Evolutionary conservation across 2,113 vertebrate species (phyloP).

Genomic region (Lagopus leucura): DNA sequence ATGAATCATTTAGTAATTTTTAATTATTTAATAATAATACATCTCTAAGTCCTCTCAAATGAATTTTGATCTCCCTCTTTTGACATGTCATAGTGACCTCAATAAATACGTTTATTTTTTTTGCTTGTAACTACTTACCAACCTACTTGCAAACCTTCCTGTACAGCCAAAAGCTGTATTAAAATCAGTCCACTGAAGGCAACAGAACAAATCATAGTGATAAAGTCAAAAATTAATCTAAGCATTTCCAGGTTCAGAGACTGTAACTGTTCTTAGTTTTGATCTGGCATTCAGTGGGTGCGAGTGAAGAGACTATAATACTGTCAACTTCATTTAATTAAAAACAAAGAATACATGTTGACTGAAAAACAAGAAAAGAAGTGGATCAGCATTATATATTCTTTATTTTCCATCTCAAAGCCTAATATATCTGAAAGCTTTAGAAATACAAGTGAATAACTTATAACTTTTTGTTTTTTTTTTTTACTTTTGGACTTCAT

Average conservation of each 20-base stretch:
- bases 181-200: not conserved
- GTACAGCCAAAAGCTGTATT: not conserved
- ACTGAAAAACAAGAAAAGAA: conserved; percentile 11
- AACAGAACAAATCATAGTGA: not conserved
- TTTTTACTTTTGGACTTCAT: not conserved
- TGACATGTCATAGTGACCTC: conserved; percentile 24
- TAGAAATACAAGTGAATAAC: not conserved
- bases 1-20: conserved; percentile 54
- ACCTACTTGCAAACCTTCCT: not conserved
- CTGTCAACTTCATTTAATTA: conserved; percentile 39
- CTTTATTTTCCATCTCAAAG: conserved; percentile 6
- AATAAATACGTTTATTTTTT: conserved; percentile 23
- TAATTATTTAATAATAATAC: conserved; percentile 64
- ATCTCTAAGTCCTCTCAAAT: not conserved
- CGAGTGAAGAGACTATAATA: not conserved
- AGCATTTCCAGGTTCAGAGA: conserved; percentile 23
- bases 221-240: conserved; percentile 2
- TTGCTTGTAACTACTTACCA: conserved; percentile 33
- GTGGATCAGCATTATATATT: not conserved
- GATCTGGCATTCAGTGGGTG: not conserved
- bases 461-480: not conserved
- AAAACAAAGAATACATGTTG: conserved; percentile 27
- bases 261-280: not conserved
- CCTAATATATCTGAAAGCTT: not conserved
- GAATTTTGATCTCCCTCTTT: conserved; percentile 24